Evolutionary conservation across 2,888 invertebrate genomes (phyloP).

Genomic region (Limnephilus auricula): DNA sequence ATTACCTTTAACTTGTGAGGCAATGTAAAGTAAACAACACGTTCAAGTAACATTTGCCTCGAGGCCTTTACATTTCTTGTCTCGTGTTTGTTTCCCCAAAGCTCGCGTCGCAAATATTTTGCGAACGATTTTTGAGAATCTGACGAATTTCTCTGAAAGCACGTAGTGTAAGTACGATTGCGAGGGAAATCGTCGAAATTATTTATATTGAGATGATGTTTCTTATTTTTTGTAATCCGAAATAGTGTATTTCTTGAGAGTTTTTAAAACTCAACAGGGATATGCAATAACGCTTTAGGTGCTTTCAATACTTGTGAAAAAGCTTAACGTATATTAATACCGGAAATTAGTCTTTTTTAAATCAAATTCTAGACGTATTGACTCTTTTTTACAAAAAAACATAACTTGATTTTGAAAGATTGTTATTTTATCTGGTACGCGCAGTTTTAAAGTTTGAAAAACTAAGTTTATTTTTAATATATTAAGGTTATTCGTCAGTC

Average conservation of each 20-base stretch:
- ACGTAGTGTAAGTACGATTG: neutral
- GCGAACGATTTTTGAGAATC: neutral
- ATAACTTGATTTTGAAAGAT: too few relatives aligned
- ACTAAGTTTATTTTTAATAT: too few relatives aligned
- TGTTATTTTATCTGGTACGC: too few relatives aligned
- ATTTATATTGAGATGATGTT: neutral
- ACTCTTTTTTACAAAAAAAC: too few relatives aligned
- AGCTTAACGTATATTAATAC: too few relatives aligned
- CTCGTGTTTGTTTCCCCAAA: neutral
- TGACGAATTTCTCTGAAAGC: neutral
- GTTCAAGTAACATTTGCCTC: neutral
- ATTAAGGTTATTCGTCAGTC: too few relatives aligned
- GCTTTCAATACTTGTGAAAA: neutral
- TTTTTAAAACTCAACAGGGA: neutral
- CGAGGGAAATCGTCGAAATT: neutral
- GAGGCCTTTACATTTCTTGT: neutral
- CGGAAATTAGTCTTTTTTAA: too few relatives aligned
- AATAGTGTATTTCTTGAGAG: too few relatives aligned
- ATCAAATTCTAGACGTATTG: too few relatives aligned
- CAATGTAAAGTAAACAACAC: conserved; percentile 2
- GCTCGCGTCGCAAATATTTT: neutral
- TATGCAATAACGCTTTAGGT: neutral
- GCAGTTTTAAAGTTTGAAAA: too few relatives aligned
- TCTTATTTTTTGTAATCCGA: neutral
- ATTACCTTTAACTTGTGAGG: neutral